Evolutionary conservation across 2,113 vertebrate genomes (phyloP), one percentile per base, ranked within the genome.

Genomic region (Megaceryle maxima): DNA sequence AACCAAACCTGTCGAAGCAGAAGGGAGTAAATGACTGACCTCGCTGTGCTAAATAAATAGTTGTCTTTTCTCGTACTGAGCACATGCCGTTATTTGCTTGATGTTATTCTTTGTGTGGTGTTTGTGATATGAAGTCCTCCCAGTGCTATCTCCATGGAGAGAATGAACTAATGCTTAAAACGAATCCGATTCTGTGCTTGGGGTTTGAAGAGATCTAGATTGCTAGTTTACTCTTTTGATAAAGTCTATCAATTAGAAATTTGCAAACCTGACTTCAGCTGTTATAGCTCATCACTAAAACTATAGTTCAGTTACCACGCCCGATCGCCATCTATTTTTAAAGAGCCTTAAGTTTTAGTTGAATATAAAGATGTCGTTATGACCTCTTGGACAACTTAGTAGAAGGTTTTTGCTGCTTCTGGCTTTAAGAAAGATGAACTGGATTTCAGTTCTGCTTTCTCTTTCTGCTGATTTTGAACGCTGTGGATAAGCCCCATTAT

Each of bases 11-110:
- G 92, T 87, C 0, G 1, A 62, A 95, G 93, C 78, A 80, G 92
- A 90, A 95, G 94, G 94, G 95, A 56, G 70, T 59, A 44, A 87
- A 35, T 66, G 88, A 78, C 77, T 94, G 88, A 89, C 46, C 94
- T 95, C 92, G 94, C 96, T 96, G 94, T 89, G 95, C 96, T 96
- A 93, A 97, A 96, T 96, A 97, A 97, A 96, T 94, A 95, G 96
- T 87, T 93, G 96, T 96, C 90, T 95, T 96, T 92, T 94, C 94
- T 93, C 4, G 19, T 84, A 84, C 84, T 62, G 95, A 96, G 94
- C 96, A 95, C 96, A 95, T 11, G 77, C 94, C 33, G 84, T 94
- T 89, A 69, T 94, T 97, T 92, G 92, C 92, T 95, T 94, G 95
- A 66, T 79, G 94, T 95, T 81, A 73, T 97, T 96, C 88, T 89